These are phyloP conservation scores for Syngnathus acus DNA, from an alignment of 2,797 vertebrate genomes.

Conservation along the genomic window DNA sequence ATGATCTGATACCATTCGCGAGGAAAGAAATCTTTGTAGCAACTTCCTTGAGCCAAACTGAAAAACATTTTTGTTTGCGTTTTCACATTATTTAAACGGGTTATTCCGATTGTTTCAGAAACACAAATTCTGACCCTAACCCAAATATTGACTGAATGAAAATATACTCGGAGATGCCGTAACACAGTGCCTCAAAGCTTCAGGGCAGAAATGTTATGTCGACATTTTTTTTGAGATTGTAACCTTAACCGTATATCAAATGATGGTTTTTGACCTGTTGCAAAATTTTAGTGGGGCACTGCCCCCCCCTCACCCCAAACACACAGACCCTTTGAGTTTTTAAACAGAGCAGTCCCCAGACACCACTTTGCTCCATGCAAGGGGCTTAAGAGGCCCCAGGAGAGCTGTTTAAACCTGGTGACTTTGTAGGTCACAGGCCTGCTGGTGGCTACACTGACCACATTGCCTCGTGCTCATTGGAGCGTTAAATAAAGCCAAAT, in stretches of 20 bases:
- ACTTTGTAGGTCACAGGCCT: constrained; percentile 40
- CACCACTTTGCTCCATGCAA: constrained; percentile 52
- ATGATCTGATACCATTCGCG: too few relatives aligned
- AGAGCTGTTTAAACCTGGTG: constrained; percentile 40
- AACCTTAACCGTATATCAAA: constrained; percentile 12
- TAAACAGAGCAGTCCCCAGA: constrained; percentile 40
- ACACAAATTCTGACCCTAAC: too few relatives aligned
- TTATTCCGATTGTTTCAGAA: too few relatives aligned
- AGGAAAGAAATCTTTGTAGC: too few relatives aligned
- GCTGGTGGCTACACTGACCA: constrained; percentile 12
- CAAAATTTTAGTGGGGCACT: constrained; percentile 30
- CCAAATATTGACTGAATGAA: too few relatives aligned
- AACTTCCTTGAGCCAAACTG: too few relatives aligned
- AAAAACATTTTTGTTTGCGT: too few relatives aligned
- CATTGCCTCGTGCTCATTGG: neutral
- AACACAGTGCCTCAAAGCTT: too few relatives aligned
- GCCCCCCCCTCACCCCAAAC: constrained; percentile 38
- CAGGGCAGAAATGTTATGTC: too few relatives aligned
- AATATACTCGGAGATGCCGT: too few relatives aligned
- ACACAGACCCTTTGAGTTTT: constrained; percentile 42
- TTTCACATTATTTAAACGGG: too few relatives aligned
- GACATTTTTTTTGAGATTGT: too few relatives aligned
- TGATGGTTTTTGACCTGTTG: constrained; percentile 39
- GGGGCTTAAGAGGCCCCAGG: constrained; percentile 55
- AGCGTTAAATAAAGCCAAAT: neutral